phyloP scores from a whole-genome alignment of 2,888 invertebrate species.

The Tiliacea citrago region DNA sequence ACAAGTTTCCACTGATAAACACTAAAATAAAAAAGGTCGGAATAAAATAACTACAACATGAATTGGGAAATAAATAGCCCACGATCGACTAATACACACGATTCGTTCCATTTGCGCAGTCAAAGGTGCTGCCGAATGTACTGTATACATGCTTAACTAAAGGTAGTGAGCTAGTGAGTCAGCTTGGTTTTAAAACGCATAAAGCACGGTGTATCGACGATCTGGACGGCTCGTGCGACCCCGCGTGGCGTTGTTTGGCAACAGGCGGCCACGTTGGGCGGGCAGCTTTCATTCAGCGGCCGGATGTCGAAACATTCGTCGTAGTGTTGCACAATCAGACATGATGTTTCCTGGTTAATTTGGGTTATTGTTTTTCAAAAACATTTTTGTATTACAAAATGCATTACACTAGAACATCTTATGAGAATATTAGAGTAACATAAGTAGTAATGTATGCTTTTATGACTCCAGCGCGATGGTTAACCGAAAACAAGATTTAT shows the following conservation, averaged over 20 bases:
- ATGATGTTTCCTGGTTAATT: conserved; percentile 78
- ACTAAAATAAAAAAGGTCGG: too few species aligned
- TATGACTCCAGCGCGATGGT: conserved; percentile 38
- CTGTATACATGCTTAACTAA: not conserved
- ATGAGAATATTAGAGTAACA: conserved; percentile 42
- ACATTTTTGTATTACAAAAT: conserved; percentile 61
- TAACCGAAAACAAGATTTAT: conserved; percentile 59
- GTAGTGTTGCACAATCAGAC: conserved; percentile 74
- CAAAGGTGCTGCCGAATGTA: conserved; percentile 7
- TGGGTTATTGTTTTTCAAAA: conserved; percentile 74
- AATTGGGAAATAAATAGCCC: too few species aligned
- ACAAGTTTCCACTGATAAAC: too few species aligned
- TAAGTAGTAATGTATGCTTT: conserved; percentile 46
- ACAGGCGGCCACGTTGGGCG: conserved; percentile 35
- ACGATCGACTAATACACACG: not conserved
- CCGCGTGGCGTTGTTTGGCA: conserved; percentile 58
- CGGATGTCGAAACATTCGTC: conserved; percentile 61
- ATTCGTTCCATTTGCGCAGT: conserved; percentile 30
- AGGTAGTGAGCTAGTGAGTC: conserved; percentile 24
- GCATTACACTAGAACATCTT: conserved; percentile 33
- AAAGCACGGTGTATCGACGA: not conserved
- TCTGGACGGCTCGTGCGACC: conserved; percentile 26
- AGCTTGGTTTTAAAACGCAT: conserved; percentile 10
- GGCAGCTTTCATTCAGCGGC: conserved; percentile 51
- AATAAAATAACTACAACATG: too few species aligned